Evolutionary conservation across 2,888 invertebrate species (phyloP).

Genomic region (Phaonia tiefii): DNA sequence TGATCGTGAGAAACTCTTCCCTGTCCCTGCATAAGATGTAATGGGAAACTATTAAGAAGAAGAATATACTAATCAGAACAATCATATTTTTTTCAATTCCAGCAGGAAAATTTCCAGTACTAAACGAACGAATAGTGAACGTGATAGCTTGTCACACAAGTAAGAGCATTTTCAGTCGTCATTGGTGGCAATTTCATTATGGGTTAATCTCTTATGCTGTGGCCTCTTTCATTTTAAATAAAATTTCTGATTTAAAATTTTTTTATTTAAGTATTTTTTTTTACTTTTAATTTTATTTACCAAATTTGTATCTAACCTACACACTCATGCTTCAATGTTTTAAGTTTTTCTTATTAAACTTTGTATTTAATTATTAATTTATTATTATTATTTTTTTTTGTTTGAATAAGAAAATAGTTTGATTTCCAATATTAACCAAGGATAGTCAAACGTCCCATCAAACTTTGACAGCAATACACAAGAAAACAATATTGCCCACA

Average conservation of each 20-base stretch:
- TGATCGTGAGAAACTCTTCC: no score
- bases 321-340: conserved; percentile 37
- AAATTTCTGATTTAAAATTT: background rate
- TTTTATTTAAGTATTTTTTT: conserved; percentile 26
- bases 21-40: no score
- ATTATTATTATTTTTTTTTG: conserved; percentile 20
- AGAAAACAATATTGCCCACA: background rate
- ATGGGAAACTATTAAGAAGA: no score
- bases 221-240: conserved; percentile 29
- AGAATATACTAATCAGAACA: no score
- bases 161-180: no score
- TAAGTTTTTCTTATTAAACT: conserved; percentile 20
- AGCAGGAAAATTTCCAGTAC: no score
- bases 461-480: no score
- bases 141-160: no score
- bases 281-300: conserved; percentile 34
- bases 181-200: no score
- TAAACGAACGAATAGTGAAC: no score
- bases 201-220: conserved; percentile 41
- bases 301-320: conserved; percentile 53
- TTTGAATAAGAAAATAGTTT: conserved; percentile 41
- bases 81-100: no score
- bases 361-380: conserved; percentile 34
- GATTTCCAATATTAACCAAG: conserved; percentile 24
- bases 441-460: background rate